Conservation (phyloP, 2,113 vertebrate species). For the Chiloscyllium plagiosum region DNA sequence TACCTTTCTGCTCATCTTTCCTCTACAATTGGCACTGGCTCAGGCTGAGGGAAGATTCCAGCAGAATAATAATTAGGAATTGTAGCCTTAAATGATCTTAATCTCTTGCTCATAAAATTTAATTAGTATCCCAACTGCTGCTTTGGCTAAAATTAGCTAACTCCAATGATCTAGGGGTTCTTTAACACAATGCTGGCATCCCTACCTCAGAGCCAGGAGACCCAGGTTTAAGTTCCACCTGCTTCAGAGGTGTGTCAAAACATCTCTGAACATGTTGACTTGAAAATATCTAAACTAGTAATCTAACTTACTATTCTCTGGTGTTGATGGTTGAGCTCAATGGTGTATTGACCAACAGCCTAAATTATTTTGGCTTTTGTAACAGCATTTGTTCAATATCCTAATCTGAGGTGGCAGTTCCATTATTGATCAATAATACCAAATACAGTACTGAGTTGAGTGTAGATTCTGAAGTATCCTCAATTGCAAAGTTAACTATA, state of each 20-base stretch:
- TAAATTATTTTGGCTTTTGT: not conserved
- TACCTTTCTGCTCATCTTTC: not conserved
- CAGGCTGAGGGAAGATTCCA: not conserved
- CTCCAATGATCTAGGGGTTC: not conserved
- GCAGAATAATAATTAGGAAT: not conserved
- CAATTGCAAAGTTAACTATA: not conserved
- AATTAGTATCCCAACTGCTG: not conserved
- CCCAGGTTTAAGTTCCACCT: too few species aligned
- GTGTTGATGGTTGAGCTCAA: not conserved
- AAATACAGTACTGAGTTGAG: not conserved
- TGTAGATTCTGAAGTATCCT: not conserved
- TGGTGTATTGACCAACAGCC: not conserved
- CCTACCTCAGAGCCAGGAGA: too few species aligned
- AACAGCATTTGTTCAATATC: not conserved
- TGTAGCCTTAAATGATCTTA: not conserved
- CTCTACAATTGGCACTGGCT: not conserved
- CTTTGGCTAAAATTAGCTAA: not conserved
- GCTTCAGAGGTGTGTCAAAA: too few species aligned
- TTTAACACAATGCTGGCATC: too few species aligned
- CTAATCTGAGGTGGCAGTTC: not conserved
- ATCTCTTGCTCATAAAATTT: not conserved
- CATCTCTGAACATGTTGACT: too few species aligned
- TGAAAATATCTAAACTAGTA: too few species aligned
- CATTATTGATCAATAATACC: not conserved
- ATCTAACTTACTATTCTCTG: not conserved